Percentiles rank a stretch among this genome's conserved stretches.
Conservation (phyloP, 2,888 invertebrate species). For the Drosophila putrida region DNA sequence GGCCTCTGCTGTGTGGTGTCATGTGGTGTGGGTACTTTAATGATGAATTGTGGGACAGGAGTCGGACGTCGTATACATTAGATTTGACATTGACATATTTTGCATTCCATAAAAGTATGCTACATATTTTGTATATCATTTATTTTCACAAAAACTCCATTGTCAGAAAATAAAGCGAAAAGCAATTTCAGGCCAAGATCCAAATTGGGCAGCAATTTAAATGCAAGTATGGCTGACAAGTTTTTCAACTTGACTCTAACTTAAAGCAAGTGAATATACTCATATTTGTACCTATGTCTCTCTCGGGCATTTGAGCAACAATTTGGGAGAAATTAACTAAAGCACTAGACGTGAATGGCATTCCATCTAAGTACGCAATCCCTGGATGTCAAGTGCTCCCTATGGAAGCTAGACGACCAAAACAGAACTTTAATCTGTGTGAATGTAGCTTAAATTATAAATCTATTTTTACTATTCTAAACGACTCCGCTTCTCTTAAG, state of each 20-base stretch:
- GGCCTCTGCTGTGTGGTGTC: conserved; percentile 20
- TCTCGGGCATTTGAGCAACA: conserved; percentile 6
- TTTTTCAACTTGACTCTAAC: not conserved
- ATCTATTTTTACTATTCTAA: not conserved
- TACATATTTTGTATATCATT: conserved; percentile 58
- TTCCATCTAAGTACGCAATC: not conserved
- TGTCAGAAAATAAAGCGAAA: conserved; percentile 36
- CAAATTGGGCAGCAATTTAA: conserved; percentile 16
- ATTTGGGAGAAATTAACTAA: conserved; percentile 8
- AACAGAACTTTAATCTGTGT: not conserved
- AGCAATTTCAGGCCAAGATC: conserved; percentile 26
- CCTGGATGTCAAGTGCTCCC: not conserved
- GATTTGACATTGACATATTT: conserved; percentile 77
- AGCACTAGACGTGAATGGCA: conserved; percentile 13
- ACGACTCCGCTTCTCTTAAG: not conserved
- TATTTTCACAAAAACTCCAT: conserved; percentile 41
- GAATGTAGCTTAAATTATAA: not conserved
- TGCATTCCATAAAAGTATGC: conserved; percentile 70
- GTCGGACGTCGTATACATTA: conserved; percentile 51
- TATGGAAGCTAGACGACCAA: not conserved
- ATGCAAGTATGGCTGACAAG: not conserved
- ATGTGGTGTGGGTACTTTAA: conserved; percentile 42
- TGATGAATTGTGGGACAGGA: conserved; percentile 71
- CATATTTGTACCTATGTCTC: not conserved
- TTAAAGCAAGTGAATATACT: not conserved